Evolutionary conservation across 53 echinoderm and acorn worm species (phyloP).

Genomic region (Stichopus horrens): DNA sequence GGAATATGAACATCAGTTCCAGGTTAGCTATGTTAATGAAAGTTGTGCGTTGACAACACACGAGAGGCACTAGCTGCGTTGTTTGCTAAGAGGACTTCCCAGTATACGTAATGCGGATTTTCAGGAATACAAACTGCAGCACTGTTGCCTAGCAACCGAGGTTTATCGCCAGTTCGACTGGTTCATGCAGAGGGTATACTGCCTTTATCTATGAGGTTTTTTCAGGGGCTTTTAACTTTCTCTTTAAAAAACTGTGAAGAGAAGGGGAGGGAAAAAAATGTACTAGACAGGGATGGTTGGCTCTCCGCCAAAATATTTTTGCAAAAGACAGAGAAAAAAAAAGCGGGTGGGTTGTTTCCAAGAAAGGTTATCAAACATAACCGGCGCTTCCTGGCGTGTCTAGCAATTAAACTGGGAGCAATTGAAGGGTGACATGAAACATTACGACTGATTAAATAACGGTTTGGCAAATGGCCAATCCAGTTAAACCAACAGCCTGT

Average conservation of each 20-base stretch:
- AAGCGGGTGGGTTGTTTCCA: background rate
- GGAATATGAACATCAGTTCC: background rate
- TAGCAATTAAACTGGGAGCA: background rate
- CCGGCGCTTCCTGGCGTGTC: constrained; percentile 1
- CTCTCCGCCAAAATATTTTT: background rate
- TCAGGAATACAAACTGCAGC: background rate
- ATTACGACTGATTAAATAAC: background rate
- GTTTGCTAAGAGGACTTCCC: background rate
- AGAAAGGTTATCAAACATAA: background rate
- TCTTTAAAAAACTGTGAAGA: background rate
- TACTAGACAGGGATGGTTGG: constrained; percentile 19
- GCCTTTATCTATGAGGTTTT: background rate
- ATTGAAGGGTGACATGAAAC: background rate
- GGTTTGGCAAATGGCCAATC: constrained; percentile 1
- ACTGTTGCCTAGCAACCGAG: constrained; percentile 18
- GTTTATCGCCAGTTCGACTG: constrained; percentile 10
- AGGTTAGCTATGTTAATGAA: background rate
- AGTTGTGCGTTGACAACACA: background rate
- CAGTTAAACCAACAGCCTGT: too few relatives aligned
- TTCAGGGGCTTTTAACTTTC: background rate
- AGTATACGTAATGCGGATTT: background rate
- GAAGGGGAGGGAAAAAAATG: background rate
- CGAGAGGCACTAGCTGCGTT: background rate
- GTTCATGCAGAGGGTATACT: constrained; percentile 16
- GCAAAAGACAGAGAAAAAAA: background rate